phyloP scores from a whole-genome alignment of 37 sponge, comb jelly and placozoan species.

The Bolinopsis microptera region DNA sequence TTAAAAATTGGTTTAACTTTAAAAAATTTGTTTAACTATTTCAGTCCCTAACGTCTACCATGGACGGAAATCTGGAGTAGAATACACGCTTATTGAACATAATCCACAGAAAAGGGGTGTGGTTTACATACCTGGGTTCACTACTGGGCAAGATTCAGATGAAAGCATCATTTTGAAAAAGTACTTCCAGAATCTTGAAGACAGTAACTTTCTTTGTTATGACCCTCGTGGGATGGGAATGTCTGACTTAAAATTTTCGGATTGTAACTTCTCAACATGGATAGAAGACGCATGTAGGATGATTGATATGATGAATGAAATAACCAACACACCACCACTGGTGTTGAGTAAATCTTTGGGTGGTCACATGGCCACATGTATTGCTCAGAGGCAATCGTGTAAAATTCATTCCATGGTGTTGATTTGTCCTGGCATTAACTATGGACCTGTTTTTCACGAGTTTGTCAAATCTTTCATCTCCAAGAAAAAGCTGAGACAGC shows the following conservation, averaged over 20 bases:
- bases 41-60: background rate
- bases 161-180: background rate
- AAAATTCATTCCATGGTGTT: background rate
- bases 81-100: background rate
- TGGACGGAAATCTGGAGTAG: background rate
- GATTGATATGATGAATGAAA: background rate
- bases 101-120: background rate
- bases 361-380: background rate
- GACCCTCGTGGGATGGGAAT: background rate
- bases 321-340: background rate
- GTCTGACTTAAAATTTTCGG: background rate
- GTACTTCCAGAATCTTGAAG: background rate
- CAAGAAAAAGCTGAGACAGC: background rate
- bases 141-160: background rate
- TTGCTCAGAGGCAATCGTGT: background rate
- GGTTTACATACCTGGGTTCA: background rate
- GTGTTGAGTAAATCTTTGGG: background rate
- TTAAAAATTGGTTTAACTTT: background rate
- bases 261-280: background rate
- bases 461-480: background rate
- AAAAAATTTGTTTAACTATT: background rate
- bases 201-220: background rate
- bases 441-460: background rate
- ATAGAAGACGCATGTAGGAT: background rate
- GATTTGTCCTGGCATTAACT: background rate